Evolutionary conservation across 2,888 invertebrate genomes (phyloP), one percentile per base, ranked within the genome.

Genomic region (Liposcelis brunnea): DNA sequence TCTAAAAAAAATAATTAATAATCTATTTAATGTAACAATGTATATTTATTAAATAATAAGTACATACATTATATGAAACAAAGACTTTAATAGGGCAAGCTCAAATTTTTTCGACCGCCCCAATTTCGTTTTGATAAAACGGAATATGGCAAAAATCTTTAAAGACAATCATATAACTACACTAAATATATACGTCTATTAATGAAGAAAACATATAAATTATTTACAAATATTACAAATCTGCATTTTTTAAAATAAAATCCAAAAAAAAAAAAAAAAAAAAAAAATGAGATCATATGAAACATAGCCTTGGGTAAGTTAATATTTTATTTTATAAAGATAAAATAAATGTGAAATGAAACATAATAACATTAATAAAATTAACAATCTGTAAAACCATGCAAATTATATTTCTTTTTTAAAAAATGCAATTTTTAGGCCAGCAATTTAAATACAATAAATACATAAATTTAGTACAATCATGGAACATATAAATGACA

Each of bases 221-320:
- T 36, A 6, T 37, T 12, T 14, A 19, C 11, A 45, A 33, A 40
- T 40, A 31, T 42, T 33, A 46, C 19, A 40, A 31, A 26, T 33
- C 12, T 31, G 12, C 16, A n/a, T n/a, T 31, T 12, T 19, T 43
- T 12, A 43, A 14, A 43, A 31, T 19, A 7, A 14, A 14, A 31
- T n/a, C n/a, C n/a, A n/a, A 26, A 26, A 26, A 26, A 26, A 26
- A 26, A 26, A 8, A 8, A 8, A 26, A 26, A 7, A 35, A 35
- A 35, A 12, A 35, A 35, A 7, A 10, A 35, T 35, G 12, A 14
- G 12, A 14, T 14, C 35, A 35, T 35, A 35, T 14, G n/a, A n/a
- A n/a, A n/a, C n/a, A n/a, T n/a, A n/a, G n/a, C n/a, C n/a, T n/a
- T n/a, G n/a, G n/a, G n/a, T n/a, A n/a, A n/a, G n/a, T n/a, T n/a